A percentile compares a stretch with the other conserved stretches of the same genome.
phyloP scores from a whole-genome alignment of 2,113 vertebrate genomes.

The Podiceps cristatus region DNA sequence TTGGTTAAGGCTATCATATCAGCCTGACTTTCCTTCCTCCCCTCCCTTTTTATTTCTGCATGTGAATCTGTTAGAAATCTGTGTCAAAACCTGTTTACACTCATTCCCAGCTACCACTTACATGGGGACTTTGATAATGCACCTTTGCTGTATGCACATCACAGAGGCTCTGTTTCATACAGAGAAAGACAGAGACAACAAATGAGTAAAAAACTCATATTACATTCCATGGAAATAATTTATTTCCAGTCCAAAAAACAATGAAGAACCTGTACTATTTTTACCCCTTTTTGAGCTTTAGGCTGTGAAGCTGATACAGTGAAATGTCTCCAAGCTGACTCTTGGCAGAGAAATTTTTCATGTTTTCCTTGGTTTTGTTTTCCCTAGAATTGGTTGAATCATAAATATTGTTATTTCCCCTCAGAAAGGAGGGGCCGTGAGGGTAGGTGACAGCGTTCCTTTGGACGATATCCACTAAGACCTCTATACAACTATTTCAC shows the following conservation, averaged over 20 bases:
- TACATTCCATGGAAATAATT: not conserved
- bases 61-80: slow-evolving; percentile 23
- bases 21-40: not conserved
- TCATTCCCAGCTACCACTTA: not conserved
- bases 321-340: not conserved
- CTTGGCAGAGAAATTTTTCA: not conserved
- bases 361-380: not conserved
- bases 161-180: not conserved
- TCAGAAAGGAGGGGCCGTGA: not conserved
- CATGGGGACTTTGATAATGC: not conserved
- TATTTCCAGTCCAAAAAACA: not conserved
- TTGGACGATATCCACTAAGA: not conserved
- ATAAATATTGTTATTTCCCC: not conserved
- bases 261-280: fast-evolving
- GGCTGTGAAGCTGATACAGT: not conserved
- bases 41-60: not conserved
- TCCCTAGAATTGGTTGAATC: not conserved
- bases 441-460: not conserved
- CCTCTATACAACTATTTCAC: not conserved
- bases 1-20: not conserved
- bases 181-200: not conserved
- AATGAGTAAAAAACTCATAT: not conserved
- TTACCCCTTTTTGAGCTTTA: not conserved
- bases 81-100: slow-evolving; percentile 35
- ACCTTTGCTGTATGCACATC: not conserved